Conservation (phyloP, 2,797 vertebrate genomes). For the Gephyroberyx darwinii region DNA sequence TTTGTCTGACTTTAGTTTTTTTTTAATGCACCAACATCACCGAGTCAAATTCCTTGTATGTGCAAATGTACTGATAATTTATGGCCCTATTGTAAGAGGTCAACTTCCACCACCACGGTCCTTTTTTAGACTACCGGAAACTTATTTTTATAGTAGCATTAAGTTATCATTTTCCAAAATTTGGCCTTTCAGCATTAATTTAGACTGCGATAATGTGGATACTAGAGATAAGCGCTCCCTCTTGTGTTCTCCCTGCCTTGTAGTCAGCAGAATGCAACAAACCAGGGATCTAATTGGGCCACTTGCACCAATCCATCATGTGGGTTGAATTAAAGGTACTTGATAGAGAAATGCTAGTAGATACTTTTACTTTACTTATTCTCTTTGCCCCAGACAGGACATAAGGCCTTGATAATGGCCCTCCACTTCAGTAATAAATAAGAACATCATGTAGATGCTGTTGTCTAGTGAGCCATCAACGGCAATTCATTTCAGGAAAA, state of each 20-base stretch:
- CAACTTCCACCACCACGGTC: not conserved
- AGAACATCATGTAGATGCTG: not conserved
- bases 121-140: not conserved
- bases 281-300: not conserved
- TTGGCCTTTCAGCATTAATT: not conserved
- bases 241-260: constrained; percentile 43
- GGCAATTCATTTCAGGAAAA: not conserved
- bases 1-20: too few species aligned
- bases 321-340: constrained; percentile 10
- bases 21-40: too few species aligned
- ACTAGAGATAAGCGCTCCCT: constrained; percentile 54
- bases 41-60: too few species aligned
- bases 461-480: not conserved
- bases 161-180: not conserved
- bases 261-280: not conserved
- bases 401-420: too few species aligned
- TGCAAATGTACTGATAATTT: too few species aligned
- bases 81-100: not conserved
- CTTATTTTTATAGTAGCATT: not conserved
- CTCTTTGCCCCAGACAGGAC: too few species aligned
- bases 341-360: not conserved
- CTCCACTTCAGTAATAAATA: not conserved
- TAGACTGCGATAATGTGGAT: constrained; percentile 6
- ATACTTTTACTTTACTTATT: too few species aligned
- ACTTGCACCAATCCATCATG: not conserved